Base-by-base conservation (phyloP, 1,140 invertebrate genomes). In the Diorhabda carinulata region DNA sequence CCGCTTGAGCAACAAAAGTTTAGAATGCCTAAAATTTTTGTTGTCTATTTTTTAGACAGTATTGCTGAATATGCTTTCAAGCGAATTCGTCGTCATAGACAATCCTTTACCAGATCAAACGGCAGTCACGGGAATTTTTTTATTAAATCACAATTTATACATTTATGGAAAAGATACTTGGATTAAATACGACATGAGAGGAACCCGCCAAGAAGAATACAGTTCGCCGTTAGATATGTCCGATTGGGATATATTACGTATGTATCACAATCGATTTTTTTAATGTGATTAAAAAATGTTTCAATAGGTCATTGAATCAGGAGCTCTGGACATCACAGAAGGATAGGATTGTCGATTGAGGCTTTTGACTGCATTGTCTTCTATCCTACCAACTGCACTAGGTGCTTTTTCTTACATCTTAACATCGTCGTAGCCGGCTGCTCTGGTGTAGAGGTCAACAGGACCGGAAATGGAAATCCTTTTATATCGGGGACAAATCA, bases 31-130 rank as follows among this genome's bases (percentile, higher is more conserved):
- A 10, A 3, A 41, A 25, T 25, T 25, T 43, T 60, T 43, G 4
- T 43, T 10, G 59, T 69, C 25, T 70, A 70, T 72, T 70, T 83
- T 85, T 70, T 79, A 92, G 89, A 92, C 89, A 0, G 91, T 96
- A 59, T 83, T 95, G 0, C 81, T 96, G 3, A 96, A 96, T 79
- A 94, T 93, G 84, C 83, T 96, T n/a, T 95, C 93, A 4, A 95
- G 92, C 79, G 94, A 96, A 83, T 95, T 92, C 77, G 87, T 92
- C 5, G 86, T 93, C 0, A 88, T 97, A 42, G 89, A 93, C 40
- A 94, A 94, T 81, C 92, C 92, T 2, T 83, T 96, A n/a, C 85
- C 89, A 8, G 87, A 90, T 72, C 84, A 79, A 3, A 64, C 75
- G n/a, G 73, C 75, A 8, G 81, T 85, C 2, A 85, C 84, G 59